Base-by-base conservation (phyloP, 2,797 vertebrate species). In the Mycteria americana region DNA sequence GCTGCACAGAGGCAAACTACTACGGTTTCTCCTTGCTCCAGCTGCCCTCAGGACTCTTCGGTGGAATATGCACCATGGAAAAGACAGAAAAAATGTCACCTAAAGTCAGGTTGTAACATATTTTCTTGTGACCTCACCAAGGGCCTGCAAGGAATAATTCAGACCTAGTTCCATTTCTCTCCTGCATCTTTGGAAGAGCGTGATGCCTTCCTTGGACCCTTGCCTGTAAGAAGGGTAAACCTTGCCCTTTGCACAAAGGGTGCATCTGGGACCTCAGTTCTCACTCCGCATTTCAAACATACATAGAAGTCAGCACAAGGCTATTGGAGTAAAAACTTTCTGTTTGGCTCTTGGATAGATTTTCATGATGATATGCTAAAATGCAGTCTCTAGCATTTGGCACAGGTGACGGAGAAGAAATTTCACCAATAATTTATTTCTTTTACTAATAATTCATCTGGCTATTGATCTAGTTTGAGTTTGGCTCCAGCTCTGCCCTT, bases 401-500 rank as follows among this genome's bases (percentile, higher is more conserved):
- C 50, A 28, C 18, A 69, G 74, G 27, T 83, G 50, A 10, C 45
- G 68, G 39, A 81, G 43, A 78, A 91, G 72, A 89, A 89, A 69
- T 67, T 27, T 79, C 25, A 60, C 62, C 56, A 45, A 12, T 85
- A 59, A 78, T 88, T 94, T 93, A 35, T 90, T 94, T 83, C 7
- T 91, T 94, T 70, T 73, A 67, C 91, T 67, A 73, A 69, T 91
- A 74, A 70, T 79, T 92, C 48, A 28, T 88, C 76, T 91, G 54
- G 5, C 31, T 93, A 72, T 95, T 72, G 93, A 92, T 94, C 81
- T 46, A 22, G 39, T 81, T 93, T 51, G 88, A 56, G 68, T 93
- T 94, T 90, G 87, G 82, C 85, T 94, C 31, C 48, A 57, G 24
- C 41, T 89, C 54, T 95, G 69, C 82, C 85, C 63, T 89, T 88